A percentile compares a stretch with the other conserved stretches of the same genome.
Evolutionary conservation across 1,140 invertebrate genomes (phyloP).

Genomic region (Aphelenchoides fujianensis): DNA sequence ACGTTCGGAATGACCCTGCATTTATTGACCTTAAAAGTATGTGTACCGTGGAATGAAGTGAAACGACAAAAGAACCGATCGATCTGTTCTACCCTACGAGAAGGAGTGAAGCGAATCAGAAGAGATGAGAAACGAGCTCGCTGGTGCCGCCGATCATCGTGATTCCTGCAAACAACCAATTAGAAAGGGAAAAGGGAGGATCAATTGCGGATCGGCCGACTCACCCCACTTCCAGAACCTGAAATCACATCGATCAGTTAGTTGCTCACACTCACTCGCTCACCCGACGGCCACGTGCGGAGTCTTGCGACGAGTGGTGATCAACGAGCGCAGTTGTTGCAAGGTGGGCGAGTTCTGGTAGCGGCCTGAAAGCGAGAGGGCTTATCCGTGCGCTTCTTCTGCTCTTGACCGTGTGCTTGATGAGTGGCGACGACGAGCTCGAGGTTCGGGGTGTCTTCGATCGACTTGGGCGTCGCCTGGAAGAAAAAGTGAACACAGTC

Average conservation of each 20-base stretch:
- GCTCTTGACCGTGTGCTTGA: conserved; percentile 53
- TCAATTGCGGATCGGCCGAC: background rate
- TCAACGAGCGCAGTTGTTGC: conserved; percentile 49
- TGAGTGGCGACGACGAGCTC: conserved; percentile 61
- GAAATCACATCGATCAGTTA: background rate
- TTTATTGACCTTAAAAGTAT: background rate
- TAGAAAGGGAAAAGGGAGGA: background rate
- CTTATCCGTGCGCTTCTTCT: conserved; percentile 16
- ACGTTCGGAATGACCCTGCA: background rate
- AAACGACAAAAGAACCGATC: no score
- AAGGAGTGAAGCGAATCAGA: conserved; percentile 19
- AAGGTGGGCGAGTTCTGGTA: conserved; percentile 57
- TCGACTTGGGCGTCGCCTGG: no score
- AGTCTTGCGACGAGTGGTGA: conserved; percentile 45
- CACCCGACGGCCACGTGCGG: conserved; percentile 58
- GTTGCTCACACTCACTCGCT: background rate
- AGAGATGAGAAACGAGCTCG: conserved; percentile 37
- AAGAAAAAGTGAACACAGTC: no score
- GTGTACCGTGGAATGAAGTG: background rate
- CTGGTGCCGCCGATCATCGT: conserved; percentile 47
- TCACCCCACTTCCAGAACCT: conserved; percentile 52
- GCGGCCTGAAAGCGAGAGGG: conserved; percentile 33
- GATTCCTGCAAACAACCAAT: conserved; percentile 22
- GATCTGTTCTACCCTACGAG: no score
- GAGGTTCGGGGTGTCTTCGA: conserved; percentile 36